phyloP scores from a whole-genome alignment of 2,797 vertebrate genomes.

The Mormyrops attenuatus region DNA sequence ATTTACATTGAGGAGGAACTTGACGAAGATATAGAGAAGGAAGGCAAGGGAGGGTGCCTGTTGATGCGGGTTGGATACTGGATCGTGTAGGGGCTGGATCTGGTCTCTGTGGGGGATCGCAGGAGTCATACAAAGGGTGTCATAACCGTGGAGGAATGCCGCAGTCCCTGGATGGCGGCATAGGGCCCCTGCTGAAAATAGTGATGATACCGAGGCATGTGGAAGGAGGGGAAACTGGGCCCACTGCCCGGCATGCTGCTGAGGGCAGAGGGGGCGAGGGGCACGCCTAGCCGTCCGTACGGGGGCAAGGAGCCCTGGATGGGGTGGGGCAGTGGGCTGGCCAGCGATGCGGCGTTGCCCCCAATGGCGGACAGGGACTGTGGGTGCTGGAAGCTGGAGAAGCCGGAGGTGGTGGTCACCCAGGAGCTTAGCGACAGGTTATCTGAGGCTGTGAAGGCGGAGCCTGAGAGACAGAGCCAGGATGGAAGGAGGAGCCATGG shows the following conservation, averaged over 20 bases:
- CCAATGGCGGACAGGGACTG: constrained; percentile 84
- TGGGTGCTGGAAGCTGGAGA: constrained; percentile 90
- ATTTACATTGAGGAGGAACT: constrained; percentile 54
- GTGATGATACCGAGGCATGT: constrained; percentile 98
- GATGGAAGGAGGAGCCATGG: neutral
- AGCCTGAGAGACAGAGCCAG: constrained; percentile 63
- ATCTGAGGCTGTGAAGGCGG: constrained; percentile 90
- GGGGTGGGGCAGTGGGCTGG: constrained; percentile 80
- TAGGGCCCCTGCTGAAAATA: constrained; percentile 99
- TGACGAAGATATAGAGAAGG: constrained; percentile 34
- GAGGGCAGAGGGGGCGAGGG: constrained; percentile 80
- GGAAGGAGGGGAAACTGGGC: constrained; percentile 92
- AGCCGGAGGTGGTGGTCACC: constrained; percentile 85
- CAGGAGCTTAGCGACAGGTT: constrained; percentile 93
- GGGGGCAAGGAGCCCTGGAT: constrained; percentile 92
- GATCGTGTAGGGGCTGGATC: constrained; percentile 12
- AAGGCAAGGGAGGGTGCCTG: neutral
- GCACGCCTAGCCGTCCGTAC: constrained; percentile 87
- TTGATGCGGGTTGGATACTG: neutral
- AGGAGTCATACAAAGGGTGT: constrained; percentile 91
- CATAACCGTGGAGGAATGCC: constrained; percentile 96
- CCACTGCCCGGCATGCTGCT: constrained; percentile 86
- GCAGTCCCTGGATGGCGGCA: constrained; percentile 95
- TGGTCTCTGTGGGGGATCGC: constrained; percentile 15
- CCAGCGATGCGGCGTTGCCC: constrained; percentile 68